Percentiles rank a stretch among this genome's conserved stretches.
These are phyloP conservation scores for Penaeus japonicus DNA, from an alignment of 1,140 invertebrate species.

Conservation along the genomic window DNA sequence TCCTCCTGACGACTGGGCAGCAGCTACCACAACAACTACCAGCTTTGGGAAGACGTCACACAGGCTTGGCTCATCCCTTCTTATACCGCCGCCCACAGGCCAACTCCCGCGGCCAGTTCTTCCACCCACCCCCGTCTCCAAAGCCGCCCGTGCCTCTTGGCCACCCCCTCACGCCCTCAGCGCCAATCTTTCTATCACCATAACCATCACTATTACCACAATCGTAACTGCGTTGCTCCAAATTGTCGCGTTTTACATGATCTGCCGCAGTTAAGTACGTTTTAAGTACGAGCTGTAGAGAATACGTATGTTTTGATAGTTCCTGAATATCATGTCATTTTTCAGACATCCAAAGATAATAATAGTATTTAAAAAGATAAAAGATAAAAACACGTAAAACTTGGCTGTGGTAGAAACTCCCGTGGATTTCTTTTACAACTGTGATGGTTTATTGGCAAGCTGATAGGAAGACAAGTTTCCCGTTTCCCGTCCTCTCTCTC, in stretches of 20 bases:
- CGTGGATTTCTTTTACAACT: too few species aligned
- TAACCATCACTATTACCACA: constrained; percentile 47
- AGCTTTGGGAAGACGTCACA: constrained; percentile 50
- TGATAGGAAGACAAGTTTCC: too few species aligned
- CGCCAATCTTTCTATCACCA: constrained; percentile 31
- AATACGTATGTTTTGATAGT: too few species aligned
- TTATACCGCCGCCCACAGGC: constrained; percentile 39
- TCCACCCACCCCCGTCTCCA: constrained; percentile 45
- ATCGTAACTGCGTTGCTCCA: constrained; percentile 40
- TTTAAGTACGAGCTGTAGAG: neutral
- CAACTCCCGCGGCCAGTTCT: constrained; percentile 26
- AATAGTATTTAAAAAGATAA: too few species aligned
- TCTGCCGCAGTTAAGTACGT: constrained; percentile 38
- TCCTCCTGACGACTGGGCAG: neutral
- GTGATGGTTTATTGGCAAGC: too few species aligned
- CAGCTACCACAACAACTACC: constrained; percentile 41
- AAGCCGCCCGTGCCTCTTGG: constrained; percentile 38
- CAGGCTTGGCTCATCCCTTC: constrained; percentile 46
- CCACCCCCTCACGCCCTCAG: constrained; percentile 23
- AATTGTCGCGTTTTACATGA: constrained; percentile 37
- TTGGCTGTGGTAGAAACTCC: too few species aligned
- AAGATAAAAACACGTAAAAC: too few species aligned
- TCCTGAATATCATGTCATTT: too few species aligned
- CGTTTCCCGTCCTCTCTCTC: too few species aligned
- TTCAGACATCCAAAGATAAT: too few species aligned